Evolutionary conservation across 2,113 vertebrate species (phyloP).

Genomic region (Brachyhypopomus gauderio): DNA sequence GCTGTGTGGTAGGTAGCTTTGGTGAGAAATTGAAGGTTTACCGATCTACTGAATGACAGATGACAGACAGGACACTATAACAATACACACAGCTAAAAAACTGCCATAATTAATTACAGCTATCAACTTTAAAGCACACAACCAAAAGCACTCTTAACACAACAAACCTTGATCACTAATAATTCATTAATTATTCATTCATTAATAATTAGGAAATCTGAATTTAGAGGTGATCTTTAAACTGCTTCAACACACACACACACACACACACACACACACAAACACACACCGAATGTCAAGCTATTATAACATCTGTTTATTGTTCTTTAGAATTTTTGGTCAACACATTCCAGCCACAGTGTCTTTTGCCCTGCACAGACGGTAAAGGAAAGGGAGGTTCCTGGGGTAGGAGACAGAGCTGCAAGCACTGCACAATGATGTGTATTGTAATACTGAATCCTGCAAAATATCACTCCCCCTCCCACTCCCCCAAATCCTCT

Average conservation of each 20-base stretch:
- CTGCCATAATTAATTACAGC: constrained; percentile 33
- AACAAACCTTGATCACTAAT: constrained; percentile 5
- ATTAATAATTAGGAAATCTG: no score
- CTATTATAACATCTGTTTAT: background rate
- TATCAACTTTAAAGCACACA: constrained; percentile 25
- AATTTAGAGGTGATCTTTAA: no score
- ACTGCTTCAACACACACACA: background rate
- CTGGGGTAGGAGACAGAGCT: background rate
- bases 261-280: background rate
- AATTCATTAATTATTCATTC: no score
- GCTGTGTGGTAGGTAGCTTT: constrained; percentile 25
- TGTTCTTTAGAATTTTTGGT: background rate
- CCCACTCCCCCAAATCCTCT: constrained; percentile 5
- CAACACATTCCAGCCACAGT: background rate
- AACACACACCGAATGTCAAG: background rate
- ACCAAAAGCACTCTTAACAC: background rate
- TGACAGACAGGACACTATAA: constrained; percentile 30
- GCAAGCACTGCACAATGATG: constrained; percentile 24
- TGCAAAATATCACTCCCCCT: constrained; percentile 22
- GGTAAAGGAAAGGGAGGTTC: constrained; percentile 13
- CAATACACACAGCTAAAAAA: constrained; percentile 37
- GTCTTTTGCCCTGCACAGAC: constrained; percentile 5
- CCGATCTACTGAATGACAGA: constrained; percentile 30
- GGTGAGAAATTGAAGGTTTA: constrained; percentile 40
- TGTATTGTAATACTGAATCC: constrained; percentile 41